A percentile compares a stretch with the other conserved stretches of the same genome.
Conservation (phyloP, 1,140 invertebrate genomes). For the Elymnias hypermnestra region DNA sequence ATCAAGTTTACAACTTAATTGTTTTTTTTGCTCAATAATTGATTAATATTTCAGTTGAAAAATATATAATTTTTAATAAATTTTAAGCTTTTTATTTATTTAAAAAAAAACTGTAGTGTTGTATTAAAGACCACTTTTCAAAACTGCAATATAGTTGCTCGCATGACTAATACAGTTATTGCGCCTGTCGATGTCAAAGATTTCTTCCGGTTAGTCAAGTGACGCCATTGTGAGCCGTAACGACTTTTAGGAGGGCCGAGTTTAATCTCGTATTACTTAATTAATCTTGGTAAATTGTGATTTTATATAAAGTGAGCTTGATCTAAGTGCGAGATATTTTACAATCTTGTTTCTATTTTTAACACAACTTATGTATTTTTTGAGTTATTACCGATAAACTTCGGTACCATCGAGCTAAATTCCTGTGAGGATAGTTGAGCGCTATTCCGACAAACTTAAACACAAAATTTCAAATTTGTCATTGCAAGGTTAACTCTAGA, state of each 20-base stretch:
- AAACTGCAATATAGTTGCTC: background rate
- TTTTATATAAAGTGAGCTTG: constrained; percentile 69
- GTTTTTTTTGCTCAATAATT: no score
- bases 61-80: no score
- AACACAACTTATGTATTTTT: constrained; percentile 53
- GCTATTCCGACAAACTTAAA: constrained; percentile 75
- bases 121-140: no score
- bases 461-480: constrained; percentile 51
- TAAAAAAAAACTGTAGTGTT: no score
- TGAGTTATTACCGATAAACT: constrained; percentile 60
- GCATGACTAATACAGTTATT: constrained; percentile 42
- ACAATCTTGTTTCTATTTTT: constrained; percentile 60
- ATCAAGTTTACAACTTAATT: no score
- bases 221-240: constrained; percentile 89
- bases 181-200: constrained; percentile 52
- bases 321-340: constrained; percentile 42
- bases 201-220: constrained; percentile 73
- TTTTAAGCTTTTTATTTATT: no score
- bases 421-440: constrained; percentile 78
- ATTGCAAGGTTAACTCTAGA: constrained; percentile 25
- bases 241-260: constrained; percentile 79
- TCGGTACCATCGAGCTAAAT: constrained; percentile 78
- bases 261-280: constrained; percentile 81
- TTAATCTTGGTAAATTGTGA: constrained; percentile 79
- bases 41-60: no score